Evolutionary conservation across 2,797 vertebrate species (phyloP), one percentile per base, ranked within the genome.

Genomic region (Hirundo rustica): DNA sequence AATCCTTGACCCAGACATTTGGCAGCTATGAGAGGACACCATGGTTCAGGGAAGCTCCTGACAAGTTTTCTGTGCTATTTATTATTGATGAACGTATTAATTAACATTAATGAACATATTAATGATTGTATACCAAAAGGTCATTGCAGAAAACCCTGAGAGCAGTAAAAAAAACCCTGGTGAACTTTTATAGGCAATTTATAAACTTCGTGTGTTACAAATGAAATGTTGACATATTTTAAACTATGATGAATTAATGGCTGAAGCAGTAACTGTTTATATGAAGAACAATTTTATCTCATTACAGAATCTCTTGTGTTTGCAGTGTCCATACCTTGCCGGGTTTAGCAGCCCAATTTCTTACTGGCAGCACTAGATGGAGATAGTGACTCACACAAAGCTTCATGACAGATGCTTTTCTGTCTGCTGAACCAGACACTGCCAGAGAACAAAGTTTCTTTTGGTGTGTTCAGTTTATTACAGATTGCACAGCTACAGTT

Each of bases 291-390:
- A 60, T 50, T 58, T 48, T 23, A 16, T 50, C 29, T 40, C 5
- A 15, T 78, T 91, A 29, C 17, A 72, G 58, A 61, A 73, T 38
- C 68, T 57, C n/a, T 19, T 12, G 5, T 1, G 18, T 30, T 60
- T 60, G 26, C 13, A 36, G 25, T 2, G 38, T 19, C 20, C 17
- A 48, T 13, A 4, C 7, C 62, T 4, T 9, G 3, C 44, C 61
- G 47, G 47, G 34, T 38, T 86, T 34, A 11, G 58, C 42, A 54
- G 11, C 22, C 72, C 34, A 29, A 20, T 97, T 97, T 79, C 94
- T 51, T 1, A 20, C 64, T 80, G 42, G 7, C 53, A 94, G 94
- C 98, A 96, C 97, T 98, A 98, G 98, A 91, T 98, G 98, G 98
- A 96, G 98, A 92, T 95, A 97, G 95, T 3, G 97, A 70, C 90